Evolutionary conservation across 2,888 invertebrate species (phyloP), one percentile per base, ranked within the genome.

Genomic region (Gymnocheta viridis): DNA sequence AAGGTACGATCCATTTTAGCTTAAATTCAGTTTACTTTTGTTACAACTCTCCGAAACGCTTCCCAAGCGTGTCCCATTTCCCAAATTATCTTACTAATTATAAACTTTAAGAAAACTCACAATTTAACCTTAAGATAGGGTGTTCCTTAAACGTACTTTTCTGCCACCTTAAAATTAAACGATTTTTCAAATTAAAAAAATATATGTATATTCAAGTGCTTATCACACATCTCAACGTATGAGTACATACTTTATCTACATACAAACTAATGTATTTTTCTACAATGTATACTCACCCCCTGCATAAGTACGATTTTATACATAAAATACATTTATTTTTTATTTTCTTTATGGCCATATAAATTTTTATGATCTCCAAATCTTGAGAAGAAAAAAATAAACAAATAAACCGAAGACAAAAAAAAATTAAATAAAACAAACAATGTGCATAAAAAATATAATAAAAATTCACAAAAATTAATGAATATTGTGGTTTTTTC

Each of bases 281-380:
- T 3, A 12, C 27, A n/a, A n/a, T n/a, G 12, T 17, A 17, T 24
- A 17, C 22, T 17, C 51, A 19, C 38, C 6, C 6, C 67, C 67
- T 54, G 9, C 41, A 38, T 54, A 27, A 41, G 14, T 32, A 19
- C 4, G 10, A n/a, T 14, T 56, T 58, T n/a, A 56, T 60, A 29
- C 41, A 72, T 47, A 51, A 24, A n/a, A 49, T 58, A 66, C n/a
- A 24, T 70, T 72, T 58, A 41, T 77, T 62, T 70, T 67, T 67
- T 49, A 41, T 72, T 64, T 79, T 64, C 47, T 72, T 79, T 64
- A 72, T 56, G 64, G 54, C 24, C 72, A 22, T 56, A 64, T 47
- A 79, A 64, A 51, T 47, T 79, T 80, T 81, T 74, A 81, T 74
- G 74, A 62, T 74, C 66, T 27, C 27, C 41, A 67, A 73, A 67